Evolutionary conservation across 2,113 vertebrate genomes (phyloP), one percentile per base, ranked within the genome.

Genomic region (Synchiropus splendidus): DNA sequence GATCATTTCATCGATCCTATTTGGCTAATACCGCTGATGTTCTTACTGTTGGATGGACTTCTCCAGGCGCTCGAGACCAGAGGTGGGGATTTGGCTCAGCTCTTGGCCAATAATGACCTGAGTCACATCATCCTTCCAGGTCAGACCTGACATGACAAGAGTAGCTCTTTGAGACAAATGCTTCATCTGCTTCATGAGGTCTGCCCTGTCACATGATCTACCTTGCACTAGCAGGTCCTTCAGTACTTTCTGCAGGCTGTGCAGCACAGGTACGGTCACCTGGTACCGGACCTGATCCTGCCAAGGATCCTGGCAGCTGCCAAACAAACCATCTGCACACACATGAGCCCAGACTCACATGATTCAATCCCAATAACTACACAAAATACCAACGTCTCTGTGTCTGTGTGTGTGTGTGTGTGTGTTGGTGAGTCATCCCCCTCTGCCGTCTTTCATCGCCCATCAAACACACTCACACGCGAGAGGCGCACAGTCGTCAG

Each of bases 171-270:
- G 2, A 27, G 21, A 27, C 21, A 27, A 27, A 27, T 8, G n/a
- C n/a, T n/a, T n/a, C n/a, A n/a, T 27, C 33, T 34, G 3, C 2
- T 9, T 13, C 16, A 8, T 17, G 16, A 30, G 5, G 4, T 27
- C 8, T 8, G 4, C 21, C 8, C 21, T 27, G 21, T 27, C 21
- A 27, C 21, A 5, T 27, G 9, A 16, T 70, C 83, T 66, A 94
- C 94, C 94, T 85, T 92, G 87, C 52, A 87, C 85, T 89, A 91
- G 91, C 54, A 98, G 91, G 31, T 90, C 89, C 47, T 80, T 88
- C 5, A 98, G 80, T 48, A 95, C 83, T 36, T 84, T 83, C 79
- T 92, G 92, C 33, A 98, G 83, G 18, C 82, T 87, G 48, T 90
- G 89, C 41, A 98, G 87, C 47, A 91, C 75, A 0, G 85, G 83